Percentiles rank a stretch among this genome's conserved stretches.
Conservation (phyloP, 2,797 vertebrate genomes). For the Glossophaga mutica region DNA sequence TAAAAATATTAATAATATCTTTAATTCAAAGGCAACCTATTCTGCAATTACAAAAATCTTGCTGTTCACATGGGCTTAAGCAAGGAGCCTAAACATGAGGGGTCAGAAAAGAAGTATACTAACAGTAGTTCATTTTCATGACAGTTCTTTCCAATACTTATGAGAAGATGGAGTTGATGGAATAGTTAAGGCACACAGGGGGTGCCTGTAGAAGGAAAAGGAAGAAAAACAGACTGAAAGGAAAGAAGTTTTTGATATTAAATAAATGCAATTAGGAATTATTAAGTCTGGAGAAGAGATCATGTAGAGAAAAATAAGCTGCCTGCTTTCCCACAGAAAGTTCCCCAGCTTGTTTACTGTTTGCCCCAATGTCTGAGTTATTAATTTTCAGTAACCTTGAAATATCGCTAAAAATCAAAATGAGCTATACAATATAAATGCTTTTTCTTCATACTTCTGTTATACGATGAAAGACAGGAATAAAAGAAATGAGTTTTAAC, state of each 20-base stretch:
- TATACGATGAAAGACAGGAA: not conserved
- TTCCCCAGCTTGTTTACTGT: not conserved
- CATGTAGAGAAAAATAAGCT: not conserved
- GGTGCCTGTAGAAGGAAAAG: not conserved
- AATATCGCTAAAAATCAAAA: not conserved
- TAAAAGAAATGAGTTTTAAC: conserved; percentile 24
- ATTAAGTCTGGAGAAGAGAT: not conserved
- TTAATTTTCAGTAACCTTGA: not conserved
- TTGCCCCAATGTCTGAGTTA: not conserved
- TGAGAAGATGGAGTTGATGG: not conserved
- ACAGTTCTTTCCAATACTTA: not conserved
- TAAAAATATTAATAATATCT: conserved; percentile 9
- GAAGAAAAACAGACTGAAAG: not conserved
- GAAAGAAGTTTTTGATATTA: not conserved
- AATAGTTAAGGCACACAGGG: not conserved
- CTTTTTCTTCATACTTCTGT: not conserved
- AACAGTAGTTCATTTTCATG: not conserved
- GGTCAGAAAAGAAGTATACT: not conserved
- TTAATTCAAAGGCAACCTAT: conserved; percentile 28
- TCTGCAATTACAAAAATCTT: conserved; percentile 2
- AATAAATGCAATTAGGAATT: conserved; percentile 23
- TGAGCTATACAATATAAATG: not conserved
- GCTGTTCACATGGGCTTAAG: not conserved
- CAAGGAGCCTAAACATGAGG: not conserved
- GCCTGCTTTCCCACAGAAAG: not conserved